Evolutionary conservation across 2,888 invertebrate species (phyloP).

Genomic region (Coenonympha arcania): DNA sequence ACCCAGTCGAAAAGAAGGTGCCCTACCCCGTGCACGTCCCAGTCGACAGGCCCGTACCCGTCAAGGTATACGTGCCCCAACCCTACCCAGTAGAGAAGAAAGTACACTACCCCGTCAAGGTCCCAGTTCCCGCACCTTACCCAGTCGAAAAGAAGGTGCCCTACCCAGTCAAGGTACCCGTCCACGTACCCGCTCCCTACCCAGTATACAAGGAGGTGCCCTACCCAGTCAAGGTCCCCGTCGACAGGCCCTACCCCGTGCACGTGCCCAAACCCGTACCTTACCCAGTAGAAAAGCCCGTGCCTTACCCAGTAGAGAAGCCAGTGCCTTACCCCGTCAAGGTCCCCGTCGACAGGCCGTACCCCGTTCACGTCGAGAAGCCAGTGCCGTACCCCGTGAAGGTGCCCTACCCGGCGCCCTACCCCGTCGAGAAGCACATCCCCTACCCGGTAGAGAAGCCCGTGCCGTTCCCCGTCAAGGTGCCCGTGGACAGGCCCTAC

Average conservation of each 20-base stretch:
- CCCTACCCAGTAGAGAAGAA: constrained; percentile 77
- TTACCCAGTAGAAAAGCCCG: constrained; percentile 78
- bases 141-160: constrained; percentile 79
- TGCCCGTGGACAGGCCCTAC: constrained; percentile 76
- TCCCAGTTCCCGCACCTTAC: constrained; percentile 79
- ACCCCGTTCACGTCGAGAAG: constrained; percentile 74
- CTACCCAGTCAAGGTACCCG: constrained; percentile 78
- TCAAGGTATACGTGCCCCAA: constrained; percentile 73
- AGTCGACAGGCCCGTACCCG: constrained; percentile 69
- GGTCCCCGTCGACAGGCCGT: constrained; percentile 77
- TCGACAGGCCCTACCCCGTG: constrained; percentile 65
- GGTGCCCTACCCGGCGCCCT: constrained; percentile 79
- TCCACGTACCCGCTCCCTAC: constrained; percentile 77
- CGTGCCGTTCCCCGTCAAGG: constrained; percentile 70
- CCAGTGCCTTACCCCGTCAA: constrained; percentile 76
- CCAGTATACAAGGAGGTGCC: constrained; percentile 76
- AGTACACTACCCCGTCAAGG: constrained; percentile 78
- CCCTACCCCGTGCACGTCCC: constrained; percentile 72
- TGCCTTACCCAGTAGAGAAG: constrained; percentile 77
- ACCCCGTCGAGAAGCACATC: constrained; percentile 79
- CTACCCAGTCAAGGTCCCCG: constrained; percentile 75
- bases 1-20: constrained; percentile 78
- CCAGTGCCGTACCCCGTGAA: constrained; percentile 79
- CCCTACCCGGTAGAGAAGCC: constrained; percentile 77
- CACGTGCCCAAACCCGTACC: constrained; percentile 76